Evolutionary conservation across 2,797 vertebrate genomes (phyloP).

Genomic region (Zalophus californianus): DNA sequence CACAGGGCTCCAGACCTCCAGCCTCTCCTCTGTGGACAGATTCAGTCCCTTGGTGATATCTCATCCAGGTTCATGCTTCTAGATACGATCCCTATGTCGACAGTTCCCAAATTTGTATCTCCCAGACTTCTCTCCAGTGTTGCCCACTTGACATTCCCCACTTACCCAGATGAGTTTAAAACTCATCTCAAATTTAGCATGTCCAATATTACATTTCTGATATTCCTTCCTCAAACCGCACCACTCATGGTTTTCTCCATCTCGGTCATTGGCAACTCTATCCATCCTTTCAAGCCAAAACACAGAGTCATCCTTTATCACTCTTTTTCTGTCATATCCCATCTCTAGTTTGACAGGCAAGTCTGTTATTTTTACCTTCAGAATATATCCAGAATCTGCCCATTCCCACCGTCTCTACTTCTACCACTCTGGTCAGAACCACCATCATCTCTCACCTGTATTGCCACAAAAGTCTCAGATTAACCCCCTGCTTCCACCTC

Average conservation of each 20-base stretch:
- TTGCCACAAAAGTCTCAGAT: background rate
- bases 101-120: background rate
- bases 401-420: background rate
- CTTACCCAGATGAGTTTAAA: background rate
- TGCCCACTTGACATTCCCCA: background rate
- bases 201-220: background rate
- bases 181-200: background rate
- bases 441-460: background rate
- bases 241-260: background rate
- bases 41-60: background rate
- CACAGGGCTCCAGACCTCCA: background rate
- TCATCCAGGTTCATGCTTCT: background rate
- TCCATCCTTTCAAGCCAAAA: background rate
- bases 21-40: background rate
- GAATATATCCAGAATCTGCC: background rate
- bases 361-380: background rate
- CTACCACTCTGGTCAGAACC: background rate
- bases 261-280: background rate
- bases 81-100: background rate
- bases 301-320: background rate
- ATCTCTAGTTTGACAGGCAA: background rate
- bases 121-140: background rate
- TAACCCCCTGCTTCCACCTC: background rate
- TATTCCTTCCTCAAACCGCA: background rate
- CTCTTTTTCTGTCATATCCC: background rate